Evolutionary conservation across 2,797 vertebrate genomes (phyloP).

Genomic region (Bucorvus abyssinicus): DNA sequence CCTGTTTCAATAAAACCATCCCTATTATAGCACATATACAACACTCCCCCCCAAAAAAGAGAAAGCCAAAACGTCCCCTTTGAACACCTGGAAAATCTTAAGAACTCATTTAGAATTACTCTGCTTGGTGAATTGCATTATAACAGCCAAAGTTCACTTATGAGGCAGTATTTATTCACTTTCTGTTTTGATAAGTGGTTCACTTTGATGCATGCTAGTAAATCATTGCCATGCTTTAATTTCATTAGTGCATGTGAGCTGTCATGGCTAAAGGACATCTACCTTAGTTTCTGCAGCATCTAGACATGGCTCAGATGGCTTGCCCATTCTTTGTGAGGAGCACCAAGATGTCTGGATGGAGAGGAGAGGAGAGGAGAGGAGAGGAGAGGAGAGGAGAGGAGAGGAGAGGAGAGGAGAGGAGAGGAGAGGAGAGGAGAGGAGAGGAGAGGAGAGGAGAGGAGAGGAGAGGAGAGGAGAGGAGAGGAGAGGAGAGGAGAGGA

Average conservation of each 20-base stretch:
- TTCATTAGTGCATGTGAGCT: not conserved
- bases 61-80: fast-evolving
- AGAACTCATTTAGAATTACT: not conserved
- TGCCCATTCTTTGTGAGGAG: not conserved
- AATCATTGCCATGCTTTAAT: not conserved
- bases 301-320: not conserved
- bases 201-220: not conserved
- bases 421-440: too few species aligned
- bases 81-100: not conserved
- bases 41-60: fast-evolving
- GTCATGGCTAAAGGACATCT: not conserved
- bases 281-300: not conserved
- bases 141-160: not conserved
- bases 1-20: not conserved
- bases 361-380: not conserved
- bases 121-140: not conserved
- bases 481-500: not conserved
- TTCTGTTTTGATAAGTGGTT: not conserved
- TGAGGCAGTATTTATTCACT: not conserved
- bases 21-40: not conserved
- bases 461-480: too few species aligned
- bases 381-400: too few species aligned
- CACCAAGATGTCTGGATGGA: not conserved
- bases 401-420: too few species aligned
- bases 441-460: too few species aligned